Conservation (phyloP, 2,797 vertebrate genomes). For the Bradypodion ventrale region DNA sequence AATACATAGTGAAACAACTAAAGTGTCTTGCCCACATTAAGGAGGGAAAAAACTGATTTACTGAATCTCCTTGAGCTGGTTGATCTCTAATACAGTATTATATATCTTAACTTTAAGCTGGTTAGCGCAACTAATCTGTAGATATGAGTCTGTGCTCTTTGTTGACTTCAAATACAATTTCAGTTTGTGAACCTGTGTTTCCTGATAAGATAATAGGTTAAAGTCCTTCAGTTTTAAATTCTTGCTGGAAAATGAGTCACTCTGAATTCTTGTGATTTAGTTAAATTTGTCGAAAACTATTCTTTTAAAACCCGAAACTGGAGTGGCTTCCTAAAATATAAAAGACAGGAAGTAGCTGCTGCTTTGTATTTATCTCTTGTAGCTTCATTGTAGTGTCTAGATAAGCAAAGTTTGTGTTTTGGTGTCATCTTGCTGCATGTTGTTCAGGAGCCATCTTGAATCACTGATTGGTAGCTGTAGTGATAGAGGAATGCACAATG, state of each 20-base stretch:
- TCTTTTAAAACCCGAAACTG: neutral
- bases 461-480: neutral
- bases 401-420: neutral
- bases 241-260: neutral
- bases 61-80: neutral
- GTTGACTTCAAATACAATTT: neutral
- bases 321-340: neutral
- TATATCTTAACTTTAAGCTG: neutral
- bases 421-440: neutral
- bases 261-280: neutral
- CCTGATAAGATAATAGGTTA: neutral
- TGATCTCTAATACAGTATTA: neutral
- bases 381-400: neutral
- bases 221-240: neutral
- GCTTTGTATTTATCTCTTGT: neutral
- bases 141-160: neutral
- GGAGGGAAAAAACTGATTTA: neutral
- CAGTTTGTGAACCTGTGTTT: neutral
- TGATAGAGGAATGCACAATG: neutral
- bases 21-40: neutral
- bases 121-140: neutral
- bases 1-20: neutral
- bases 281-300: neutral
- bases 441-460: neutral
- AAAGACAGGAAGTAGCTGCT: neutral